A percentile compares a stretch with the other conserved stretches of the same genome.
phyloP scores from a whole-genome alignment of 2,113 vertebrate genomes.

The Cariama cristata region DNA sequence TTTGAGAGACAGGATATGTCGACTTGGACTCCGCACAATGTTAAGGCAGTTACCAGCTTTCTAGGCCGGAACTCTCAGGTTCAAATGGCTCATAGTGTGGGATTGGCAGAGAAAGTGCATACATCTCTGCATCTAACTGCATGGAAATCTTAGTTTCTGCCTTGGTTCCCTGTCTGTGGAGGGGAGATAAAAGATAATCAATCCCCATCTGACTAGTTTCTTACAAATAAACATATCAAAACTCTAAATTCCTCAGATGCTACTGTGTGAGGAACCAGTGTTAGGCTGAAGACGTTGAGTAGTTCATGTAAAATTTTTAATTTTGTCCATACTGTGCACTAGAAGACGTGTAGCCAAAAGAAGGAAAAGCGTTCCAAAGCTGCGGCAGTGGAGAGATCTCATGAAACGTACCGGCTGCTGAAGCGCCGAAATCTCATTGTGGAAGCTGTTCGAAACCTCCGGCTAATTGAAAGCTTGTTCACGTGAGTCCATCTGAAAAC shows the following conservation, averaged over 20 bases:
- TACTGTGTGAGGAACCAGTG: accelerated
- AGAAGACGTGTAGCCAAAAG: constrained; percentile 36
- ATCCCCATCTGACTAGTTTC: background rate
- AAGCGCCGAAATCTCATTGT: constrained; percentile 94
- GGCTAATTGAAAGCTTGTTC: constrained; percentile 90
- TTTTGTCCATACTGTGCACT: background rate
- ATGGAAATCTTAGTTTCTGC: background rate
- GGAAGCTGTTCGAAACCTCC: constrained; percentile 86
- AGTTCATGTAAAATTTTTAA: accelerated
- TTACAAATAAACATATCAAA: background rate
- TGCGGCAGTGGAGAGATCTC: constrained; percentile 61
- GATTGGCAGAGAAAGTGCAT: background rate
- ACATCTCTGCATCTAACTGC: background rate
- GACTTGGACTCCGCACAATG: background rate
- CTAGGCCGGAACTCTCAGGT: background rate
- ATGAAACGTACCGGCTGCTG: constrained; percentile 89
- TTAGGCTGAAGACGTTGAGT: background rate
- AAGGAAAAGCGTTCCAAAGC: constrained; percentile 19
- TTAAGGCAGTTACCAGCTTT: background rate
- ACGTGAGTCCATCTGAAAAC: constrained; percentile 77
- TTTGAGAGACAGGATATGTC: background rate
- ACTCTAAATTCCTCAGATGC: background rate
- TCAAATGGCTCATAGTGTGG: background rate
- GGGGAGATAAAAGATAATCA: background rate
- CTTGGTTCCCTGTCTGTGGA: background rate